Evolutionary conservation across 2,888 invertebrate species (phyloP), one percentile per base, ranked within the genome.

Genomic region (Odontocerum albicorne): DNA sequence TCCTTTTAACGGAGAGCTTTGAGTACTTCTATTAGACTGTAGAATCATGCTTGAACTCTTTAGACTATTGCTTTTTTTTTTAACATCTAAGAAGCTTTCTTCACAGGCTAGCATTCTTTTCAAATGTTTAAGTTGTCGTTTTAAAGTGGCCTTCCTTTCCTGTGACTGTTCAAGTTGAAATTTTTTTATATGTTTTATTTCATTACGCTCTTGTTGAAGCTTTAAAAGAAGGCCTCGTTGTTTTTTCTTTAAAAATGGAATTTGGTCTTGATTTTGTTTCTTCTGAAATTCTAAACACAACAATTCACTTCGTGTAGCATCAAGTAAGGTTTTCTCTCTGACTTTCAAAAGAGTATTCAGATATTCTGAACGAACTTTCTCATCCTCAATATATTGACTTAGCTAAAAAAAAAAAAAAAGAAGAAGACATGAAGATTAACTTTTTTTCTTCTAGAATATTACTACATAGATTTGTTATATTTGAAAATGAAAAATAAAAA

Each of bases 161-260:
- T 57, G 45, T 3, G 57, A 60, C 16, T 55, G 55, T 27, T 55
- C 51, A 12, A 52, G 52, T 39, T 60, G 60, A 53, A 55, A 60
- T 15, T 58, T 60, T 40, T 54, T 57, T 13, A 60, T 57, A 16
- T 55, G 49, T 17, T 52, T 60, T 21, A 60, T 60, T 40, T 60
- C 60, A 40, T 60, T 57, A 12, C 57, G 38, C 45, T 60, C 60
- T 15, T 58, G 57, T 35, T 60, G 60, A 6, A 55, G 39, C 40
- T 58, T 60, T 13, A 60, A 36, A 2, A 60, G 22, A 8, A 60
- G 43, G 15, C 53, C 60, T 4, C 60, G 31, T 27, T 60, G 60
- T 45, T 55, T 60, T 22, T 55, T 60, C 43, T 58, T 60, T n/a
- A 60, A 13, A 10, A 52, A 44, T 13, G 57, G 55, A 27, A 56